Percentiles rank a stretch among this genome's conserved stretches.
These are phyloP conservation scores for Cyphomyrus plagiostoma DNA, from an alignment of 2,113 vertebrate species.

Conservation along the genomic window DNA sequence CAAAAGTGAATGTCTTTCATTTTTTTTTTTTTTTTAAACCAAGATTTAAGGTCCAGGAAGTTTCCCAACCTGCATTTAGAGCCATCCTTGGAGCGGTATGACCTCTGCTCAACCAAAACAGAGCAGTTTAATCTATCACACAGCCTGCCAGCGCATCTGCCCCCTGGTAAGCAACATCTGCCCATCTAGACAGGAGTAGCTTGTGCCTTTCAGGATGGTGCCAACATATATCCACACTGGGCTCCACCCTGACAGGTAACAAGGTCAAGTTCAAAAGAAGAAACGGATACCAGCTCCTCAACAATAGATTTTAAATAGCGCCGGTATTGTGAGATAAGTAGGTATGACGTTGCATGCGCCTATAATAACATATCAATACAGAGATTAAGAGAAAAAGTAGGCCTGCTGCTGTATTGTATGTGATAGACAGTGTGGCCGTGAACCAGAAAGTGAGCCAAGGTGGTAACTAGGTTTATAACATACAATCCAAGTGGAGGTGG, in stretches of 20 bases:
- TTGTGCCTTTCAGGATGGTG: neutral
- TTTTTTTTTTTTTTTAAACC: neutral
- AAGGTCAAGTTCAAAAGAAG: neutral
- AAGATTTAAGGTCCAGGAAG: neutral
- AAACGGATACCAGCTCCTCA: neutral
- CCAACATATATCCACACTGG: neutral
- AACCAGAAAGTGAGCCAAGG: neutral
- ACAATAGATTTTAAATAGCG: neutral
- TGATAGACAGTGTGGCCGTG: neutral
- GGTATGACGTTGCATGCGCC: neutral
- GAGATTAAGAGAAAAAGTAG: neutral
- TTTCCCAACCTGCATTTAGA: neutral
- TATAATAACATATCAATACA: neutral
- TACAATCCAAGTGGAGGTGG: neutral
- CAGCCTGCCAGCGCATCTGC: neutral
- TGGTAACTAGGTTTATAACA: neutral
- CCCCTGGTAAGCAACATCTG: neutral
- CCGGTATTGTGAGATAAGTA: neutral
- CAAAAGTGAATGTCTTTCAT: neutral
- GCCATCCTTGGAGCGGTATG: neutral
- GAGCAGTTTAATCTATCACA: neutral
- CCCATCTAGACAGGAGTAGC: neutral
- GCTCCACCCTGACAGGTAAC: neutral
- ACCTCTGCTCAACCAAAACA: neutral
- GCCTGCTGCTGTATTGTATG: neutral